phyloP scores from a whole-genome alignment of 2,113 vertebrate species.

The Pomatorhinus ruficollis region DNA sequence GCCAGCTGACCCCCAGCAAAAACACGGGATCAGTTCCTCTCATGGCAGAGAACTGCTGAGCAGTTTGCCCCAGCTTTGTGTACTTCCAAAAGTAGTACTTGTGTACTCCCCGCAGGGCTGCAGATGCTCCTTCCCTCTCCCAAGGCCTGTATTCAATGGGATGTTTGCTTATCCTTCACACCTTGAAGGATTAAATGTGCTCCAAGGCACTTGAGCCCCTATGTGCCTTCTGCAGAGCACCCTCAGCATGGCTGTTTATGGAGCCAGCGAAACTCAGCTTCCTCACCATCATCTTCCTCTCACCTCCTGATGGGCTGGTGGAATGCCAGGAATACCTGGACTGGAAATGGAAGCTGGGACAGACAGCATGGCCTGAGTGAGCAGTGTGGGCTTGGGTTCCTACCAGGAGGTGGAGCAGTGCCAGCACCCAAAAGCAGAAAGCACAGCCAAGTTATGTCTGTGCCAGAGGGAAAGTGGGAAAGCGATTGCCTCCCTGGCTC shows the following conservation, averaged over 20 bases:
- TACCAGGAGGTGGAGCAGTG: background rate
- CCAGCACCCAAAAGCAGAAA: background rate
- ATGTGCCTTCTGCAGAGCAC: background rate
- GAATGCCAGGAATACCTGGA: background rate
- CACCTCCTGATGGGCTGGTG: background rate
- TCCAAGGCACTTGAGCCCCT: background rate
- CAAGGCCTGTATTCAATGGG: no score
- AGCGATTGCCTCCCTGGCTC: background rate
- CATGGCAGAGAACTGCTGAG: rapidly evolving
- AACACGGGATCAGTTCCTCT: background rate
- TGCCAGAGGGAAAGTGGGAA: background rate
- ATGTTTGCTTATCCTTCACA: background rate
- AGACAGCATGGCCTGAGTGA: background rate
- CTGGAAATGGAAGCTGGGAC: background rate
- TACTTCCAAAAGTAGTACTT: background rate
- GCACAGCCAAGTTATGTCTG: rapidly evolving
- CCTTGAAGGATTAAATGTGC: no score
- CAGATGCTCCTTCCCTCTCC: background rate
- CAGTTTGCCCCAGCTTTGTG: background rate
- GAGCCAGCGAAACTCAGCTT: background rate
- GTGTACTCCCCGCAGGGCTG: background rate
- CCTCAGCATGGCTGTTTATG: background rate
- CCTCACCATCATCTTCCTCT: background rate
- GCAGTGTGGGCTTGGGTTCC: background rate
- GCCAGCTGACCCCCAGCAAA: background rate